phyloP scores from a whole-genome alignment of 2,888 invertebrate genomes.

The Microctonus aethiopoides region DNA sequence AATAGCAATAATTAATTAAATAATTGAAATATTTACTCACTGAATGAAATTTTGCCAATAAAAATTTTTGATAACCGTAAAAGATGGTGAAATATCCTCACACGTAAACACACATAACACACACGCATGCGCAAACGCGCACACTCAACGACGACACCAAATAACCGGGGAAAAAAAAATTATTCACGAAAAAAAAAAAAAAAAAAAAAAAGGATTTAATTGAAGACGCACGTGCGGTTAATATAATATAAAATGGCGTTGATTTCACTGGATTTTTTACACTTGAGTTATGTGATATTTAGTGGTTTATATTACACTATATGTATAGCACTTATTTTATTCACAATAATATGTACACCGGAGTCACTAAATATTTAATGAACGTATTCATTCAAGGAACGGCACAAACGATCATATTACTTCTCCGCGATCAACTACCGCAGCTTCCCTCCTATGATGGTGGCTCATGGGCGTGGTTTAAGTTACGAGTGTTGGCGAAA shows the following conservation, averaged over 20 bases:
- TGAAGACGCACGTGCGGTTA: not conserved
- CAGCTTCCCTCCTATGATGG: not conserved
- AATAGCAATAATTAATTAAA: no score
- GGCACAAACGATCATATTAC: not conserved
- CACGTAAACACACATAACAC: not conserved
- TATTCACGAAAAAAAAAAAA: not conserved
- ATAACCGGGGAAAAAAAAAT: not conserved
- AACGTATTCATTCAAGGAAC: not conserved
- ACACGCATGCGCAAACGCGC: no score
- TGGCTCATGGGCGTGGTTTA: not conserved
- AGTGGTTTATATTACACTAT: no score
- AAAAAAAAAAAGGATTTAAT: not conserved
- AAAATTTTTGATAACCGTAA: not conserved
- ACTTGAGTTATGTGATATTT: not conserved
- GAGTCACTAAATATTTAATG: not conserved
- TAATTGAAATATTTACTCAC: not conserved
- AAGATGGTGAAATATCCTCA: not conserved
- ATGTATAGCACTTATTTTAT: not conserved
- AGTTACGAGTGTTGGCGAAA: not conserved
- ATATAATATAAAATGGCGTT: not conserved
- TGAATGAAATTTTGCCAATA: not conserved
- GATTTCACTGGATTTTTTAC: no score
- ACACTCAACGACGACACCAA: not conserved
- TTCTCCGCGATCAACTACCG: conserved; percentile 1
- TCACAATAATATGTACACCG: not conserved